Percentiles rank a stretch among this genome's conserved stretches.
Evolutionary conservation across 1,140 invertebrate genomes (phyloP).

Genomic region (Drosophila fuyamai): DNA sequence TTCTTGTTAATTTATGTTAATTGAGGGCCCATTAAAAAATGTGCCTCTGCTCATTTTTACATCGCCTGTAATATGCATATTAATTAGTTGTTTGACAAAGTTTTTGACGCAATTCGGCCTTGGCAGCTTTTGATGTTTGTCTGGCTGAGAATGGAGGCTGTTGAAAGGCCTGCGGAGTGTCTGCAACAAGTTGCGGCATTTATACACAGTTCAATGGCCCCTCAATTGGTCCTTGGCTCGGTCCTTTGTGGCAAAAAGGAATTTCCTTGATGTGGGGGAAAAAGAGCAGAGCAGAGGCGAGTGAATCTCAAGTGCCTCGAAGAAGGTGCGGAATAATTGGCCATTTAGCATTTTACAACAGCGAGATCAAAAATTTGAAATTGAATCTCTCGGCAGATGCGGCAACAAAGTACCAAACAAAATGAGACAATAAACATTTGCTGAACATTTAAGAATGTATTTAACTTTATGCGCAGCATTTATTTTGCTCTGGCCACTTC

Average conservation of each 20-base stretch:
- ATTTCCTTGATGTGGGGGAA: slow-evolving; percentile 1
- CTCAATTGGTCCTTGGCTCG: slow-evolving; percentile 20
- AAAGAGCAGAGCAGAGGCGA: not conserved
- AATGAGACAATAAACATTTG: slow-evolving; percentile 28
- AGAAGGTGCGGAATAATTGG: slow-evolving; percentile 72
- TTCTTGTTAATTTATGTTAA: slow-evolving; percentile 54
- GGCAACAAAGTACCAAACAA: not conserved
- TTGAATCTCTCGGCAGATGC: slow-evolving; percentile 41
- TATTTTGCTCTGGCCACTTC: slow-evolving; percentile 10
- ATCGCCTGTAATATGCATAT: slow-evolving; percentile 50
- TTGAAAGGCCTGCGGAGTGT: slow-evolving; percentile 15
- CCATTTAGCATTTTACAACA: slow-evolving; percentile 70
- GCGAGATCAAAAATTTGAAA: slow-evolving; percentile 39
- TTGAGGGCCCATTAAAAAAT: slow-evolving; percentile 41
- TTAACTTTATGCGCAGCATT: slow-evolving; percentile 51
- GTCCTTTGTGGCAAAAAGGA: slow-evolving; percentile 17
- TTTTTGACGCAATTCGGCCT: slow-evolving; percentile 45
- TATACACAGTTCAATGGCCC: slow-evolving; percentile 35
- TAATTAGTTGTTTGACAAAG: slow-evolving; percentile 49
- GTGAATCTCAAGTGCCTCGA: slow-evolving; percentile 44
- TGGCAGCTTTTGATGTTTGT: slow-evolving; percentile 30
- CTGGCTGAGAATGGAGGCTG: slow-evolving; percentile 1
- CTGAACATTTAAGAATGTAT: slow-evolving; percentile 39
- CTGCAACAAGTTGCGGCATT: slow-evolving; percentile 46
- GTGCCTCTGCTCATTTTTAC: slow-evolving; percentile 10